These are phyloP conservation scores for Zaprionus davidi DNA, from an alignment of 1,140 invertebrate species.

Conservation along the genomic window DNA sequence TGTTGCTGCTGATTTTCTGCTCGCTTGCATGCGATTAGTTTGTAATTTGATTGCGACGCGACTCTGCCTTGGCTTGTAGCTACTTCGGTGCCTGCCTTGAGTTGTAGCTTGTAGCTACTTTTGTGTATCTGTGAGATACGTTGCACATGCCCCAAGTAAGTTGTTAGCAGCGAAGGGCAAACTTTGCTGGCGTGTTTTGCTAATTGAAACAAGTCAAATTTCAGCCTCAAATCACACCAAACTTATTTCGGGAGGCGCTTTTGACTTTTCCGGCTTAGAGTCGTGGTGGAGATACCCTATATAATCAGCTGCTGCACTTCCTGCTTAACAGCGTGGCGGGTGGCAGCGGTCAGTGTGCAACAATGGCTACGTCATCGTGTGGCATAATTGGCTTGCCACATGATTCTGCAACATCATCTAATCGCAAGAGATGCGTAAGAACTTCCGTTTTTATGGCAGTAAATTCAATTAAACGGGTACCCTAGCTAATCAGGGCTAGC, in stretches of 20 bases:
- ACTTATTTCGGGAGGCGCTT: neutral
- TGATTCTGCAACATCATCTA: slow-evolving; percentile 70
- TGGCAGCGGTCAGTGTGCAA: too few species aligned
- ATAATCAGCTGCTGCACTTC: slow-evolving; percentile 42
- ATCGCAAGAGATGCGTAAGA: slow-evolving; percentile 70
- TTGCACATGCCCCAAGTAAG: slow-evolving; percentile 45
- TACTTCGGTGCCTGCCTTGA: slow-evolving; percentile 5
- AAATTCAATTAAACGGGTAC: slow-evolving; percentile 73
- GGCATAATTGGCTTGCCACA: slow-evolving; percentile 55
- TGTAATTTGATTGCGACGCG: slow-evolving; percentile 77
- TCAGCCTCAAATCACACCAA: slow-evolving; percentile 54
- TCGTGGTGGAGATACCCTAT: neutral
- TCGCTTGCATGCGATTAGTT: slow-evolving; percentile 80
- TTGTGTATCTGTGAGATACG: slow-evolving; percentile 47
- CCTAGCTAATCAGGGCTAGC: slow-evolving; percentile 58
- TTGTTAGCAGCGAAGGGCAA: slow-evolving; percentile 52
- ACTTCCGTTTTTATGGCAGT: slow-evolving; percentile 64
- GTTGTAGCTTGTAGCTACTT: neutral
- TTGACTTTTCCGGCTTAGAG: neutral
- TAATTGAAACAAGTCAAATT: slow-evolving; percentile 74
- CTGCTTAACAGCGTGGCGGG: slow-evolving; percentile 52
- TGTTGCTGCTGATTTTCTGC: slow-evolving; percentile 51
- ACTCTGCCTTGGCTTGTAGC: slow-evolving; percentile 12
- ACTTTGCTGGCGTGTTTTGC: slow-evolving; percentile 65
- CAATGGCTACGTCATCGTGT: slow-evolving; percentile 39